A percentile compares a stretch with the other conserved stretches of the same genome.
These are phyloP conservation scores for Agriotes lineatus DNA, from an alignment of 2,888 invertebrate species.

Conservation along the genomic window DNA sequence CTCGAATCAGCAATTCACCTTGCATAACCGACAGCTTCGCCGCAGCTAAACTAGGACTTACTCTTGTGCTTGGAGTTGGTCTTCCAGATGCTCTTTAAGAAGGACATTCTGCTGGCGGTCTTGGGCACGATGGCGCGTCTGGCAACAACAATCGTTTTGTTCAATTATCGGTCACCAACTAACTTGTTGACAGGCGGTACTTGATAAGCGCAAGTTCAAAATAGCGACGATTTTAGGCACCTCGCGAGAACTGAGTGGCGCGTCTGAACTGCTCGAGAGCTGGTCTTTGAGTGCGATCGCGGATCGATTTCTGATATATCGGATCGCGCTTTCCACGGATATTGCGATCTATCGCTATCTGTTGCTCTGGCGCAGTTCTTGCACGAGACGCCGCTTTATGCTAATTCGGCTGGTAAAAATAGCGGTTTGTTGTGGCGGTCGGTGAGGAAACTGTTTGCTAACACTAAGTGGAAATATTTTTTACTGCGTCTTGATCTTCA, in stretches of 20 bases:
- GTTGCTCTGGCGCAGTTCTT: background rate
- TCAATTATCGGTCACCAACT: constrained; percentile 11
- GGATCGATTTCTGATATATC: constrained; percentile 31
- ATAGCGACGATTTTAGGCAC: background rate
- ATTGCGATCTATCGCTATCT: constrained; percentile 26
- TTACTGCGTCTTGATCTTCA: no score
- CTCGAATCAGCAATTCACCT: no score
- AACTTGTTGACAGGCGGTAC: constrained; percentile 15
- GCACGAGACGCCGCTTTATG: background rate
- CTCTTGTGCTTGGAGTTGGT: constrained; percentile 78
- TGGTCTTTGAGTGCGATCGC: constrained; percentile 35
- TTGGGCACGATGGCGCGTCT: constrained; percentile 4
- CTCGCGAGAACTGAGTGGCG: background rate
- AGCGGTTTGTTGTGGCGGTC: no score
- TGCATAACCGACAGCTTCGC: no score
- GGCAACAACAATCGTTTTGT: constrained; percentile 26
- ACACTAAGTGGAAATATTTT: no score
- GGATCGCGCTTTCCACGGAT: constrained; percentile 43
- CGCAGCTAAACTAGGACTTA: no score
- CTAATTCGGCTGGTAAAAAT: no score
- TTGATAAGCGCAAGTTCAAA: constrained; percentile 16
- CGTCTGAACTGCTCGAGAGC: constrained; percentile 34
- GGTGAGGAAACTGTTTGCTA: no score
- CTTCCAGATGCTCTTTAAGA: constrained; percentile 76
- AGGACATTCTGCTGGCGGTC: constrained; percentile 65